Evolutionary conservation across 2,113 vertebrate species (phyloP), one percentile per base, ranked within the genome.

Genomic region (Tichodroma muraria): DNA sequence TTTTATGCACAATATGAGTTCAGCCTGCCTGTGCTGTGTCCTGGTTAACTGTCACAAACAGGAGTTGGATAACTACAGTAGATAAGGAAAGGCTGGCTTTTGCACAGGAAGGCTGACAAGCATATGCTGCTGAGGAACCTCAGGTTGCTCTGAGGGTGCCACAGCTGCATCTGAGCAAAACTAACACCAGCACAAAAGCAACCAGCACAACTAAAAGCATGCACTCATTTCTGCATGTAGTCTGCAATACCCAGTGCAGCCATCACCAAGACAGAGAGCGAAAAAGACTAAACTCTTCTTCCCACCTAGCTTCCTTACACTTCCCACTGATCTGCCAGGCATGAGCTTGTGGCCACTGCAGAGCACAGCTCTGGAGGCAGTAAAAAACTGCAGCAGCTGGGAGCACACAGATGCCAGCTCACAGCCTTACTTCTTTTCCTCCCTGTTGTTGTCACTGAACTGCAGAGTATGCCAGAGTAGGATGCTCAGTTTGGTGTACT

Each of bases 301-400:
- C 23, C 12, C 40, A 47, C 17, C 11, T n/a, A 8, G 10, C 5
- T 2, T 59, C 21, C 54, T 87, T 42, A 33, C 15, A 20, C 49
- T 53, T 80, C 20, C 33, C 27, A 42, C n/a, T 70, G 25, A 37
- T 61, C 56, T 70, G 31, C 13, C 52, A 79, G 37, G 16, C 6
- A 30, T 0, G 0, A 52, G 28, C 6, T 23, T 13, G 5, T 6
- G 13, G 31, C 28, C 1, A 0, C 23, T 61, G 27, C 40, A 52
- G n/a, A 52, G 30, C 0, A 0, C 4, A 81, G 40, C n/a, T 76
- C 35, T 7, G 4, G 15, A 65, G 60, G 18, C 40, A 52, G 33
- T 17, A 23, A 73, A 40, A 90, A 78, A 78, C 15, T 6, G 6
- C 37, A 64, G 50, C 60, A 81, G 17, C 33, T 60, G n/a, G 28